Conservation (phyloP, 30 jellyfish, hydroid and myxozoan species). For the Turritopsis dohrnii region DNA sequence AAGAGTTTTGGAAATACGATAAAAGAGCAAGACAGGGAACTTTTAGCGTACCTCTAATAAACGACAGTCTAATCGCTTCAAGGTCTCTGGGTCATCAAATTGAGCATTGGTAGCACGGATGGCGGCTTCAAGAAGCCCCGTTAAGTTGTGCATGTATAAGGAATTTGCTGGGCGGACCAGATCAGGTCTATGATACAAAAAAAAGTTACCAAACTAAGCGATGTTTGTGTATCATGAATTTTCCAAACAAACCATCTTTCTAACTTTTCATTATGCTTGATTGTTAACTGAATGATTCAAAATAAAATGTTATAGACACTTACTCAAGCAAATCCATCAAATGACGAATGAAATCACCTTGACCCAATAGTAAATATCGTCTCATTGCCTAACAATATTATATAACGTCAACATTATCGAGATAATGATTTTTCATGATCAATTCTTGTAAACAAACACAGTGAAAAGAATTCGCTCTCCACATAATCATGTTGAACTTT, state of each 20-base stretch:
- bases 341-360: conserved; percentile 98
- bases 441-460: too few species aligned
- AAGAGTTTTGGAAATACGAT: too few species aligned
- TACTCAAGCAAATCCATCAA: conserved; percentile 95
- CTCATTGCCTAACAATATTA: conserved; percentile 85
- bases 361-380: conserved; percentile 90
- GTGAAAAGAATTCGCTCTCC: too few species aligned
- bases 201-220: neutral
- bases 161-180: conserved; percentile 88
- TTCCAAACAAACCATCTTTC: too few species aligned
- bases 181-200: conserved; percentile 56
- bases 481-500: too few species aligned
- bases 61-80: conserved; percentile 85
- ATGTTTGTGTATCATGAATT: neutral
- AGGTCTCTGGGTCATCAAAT: conserved; percentile 88
- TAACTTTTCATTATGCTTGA: too few species aligned
- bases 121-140: conserved; percentile 96
- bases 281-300: neutral
- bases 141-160: conserved; percentile 85
- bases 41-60: conserved; percentile 72
- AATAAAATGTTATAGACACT: conserved; percentile 13
- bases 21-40: neutral
- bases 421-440: neutral
- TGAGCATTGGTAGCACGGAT: conserved; percentile 97
- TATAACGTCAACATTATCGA: neutral